phyloP scores from a whole-genome alignment of 2,113 vertebrate species.

The Hepsetus odoe region DNA sequence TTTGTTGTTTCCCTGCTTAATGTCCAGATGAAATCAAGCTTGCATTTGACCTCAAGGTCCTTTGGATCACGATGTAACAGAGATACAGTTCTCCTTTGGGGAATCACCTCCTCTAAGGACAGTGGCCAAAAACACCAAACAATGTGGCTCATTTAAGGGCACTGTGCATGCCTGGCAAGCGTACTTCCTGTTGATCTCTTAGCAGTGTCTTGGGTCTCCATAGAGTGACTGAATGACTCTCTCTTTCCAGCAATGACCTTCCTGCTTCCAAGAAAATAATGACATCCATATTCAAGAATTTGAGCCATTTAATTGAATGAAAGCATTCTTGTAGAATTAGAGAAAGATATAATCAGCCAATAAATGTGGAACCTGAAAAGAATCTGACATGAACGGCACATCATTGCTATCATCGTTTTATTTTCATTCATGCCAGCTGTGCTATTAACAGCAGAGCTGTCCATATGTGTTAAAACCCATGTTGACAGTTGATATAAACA shows the following conservation, averaged over 20 bases:
- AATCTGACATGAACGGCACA: not conserved
- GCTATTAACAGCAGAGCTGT: not conserved
- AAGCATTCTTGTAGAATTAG: not conserved
- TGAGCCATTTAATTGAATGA: not conserved
- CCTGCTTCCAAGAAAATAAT: not conserved
- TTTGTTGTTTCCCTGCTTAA: not conserved
- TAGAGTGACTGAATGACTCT: not conserved
- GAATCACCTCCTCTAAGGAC: not conserved
- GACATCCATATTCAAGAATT: not conserved
- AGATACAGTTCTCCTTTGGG: not conserved
- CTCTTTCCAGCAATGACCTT: not conserved
- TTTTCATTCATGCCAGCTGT: not conserved
- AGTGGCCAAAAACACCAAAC: conserved; percentile 20
- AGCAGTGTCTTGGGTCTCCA: not conserved
- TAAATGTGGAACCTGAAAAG: not conserved
- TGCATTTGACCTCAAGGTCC: not conserved
- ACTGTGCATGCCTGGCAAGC: conserved; percentile 17
- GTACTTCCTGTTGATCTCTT: conserved; percentile 34
- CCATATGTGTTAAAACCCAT: not conserved
- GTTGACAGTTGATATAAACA: not conserved
- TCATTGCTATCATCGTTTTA: no score
- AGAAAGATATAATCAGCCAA: not conserved
- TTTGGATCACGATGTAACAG: not conserved
- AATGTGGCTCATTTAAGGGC: conserved; percentile 23
- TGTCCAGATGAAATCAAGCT: not conserved